Evolutionary conservation across 1,140 invertebrate genomes (phyloP).

Genomic region (Atta texana): DNA sequence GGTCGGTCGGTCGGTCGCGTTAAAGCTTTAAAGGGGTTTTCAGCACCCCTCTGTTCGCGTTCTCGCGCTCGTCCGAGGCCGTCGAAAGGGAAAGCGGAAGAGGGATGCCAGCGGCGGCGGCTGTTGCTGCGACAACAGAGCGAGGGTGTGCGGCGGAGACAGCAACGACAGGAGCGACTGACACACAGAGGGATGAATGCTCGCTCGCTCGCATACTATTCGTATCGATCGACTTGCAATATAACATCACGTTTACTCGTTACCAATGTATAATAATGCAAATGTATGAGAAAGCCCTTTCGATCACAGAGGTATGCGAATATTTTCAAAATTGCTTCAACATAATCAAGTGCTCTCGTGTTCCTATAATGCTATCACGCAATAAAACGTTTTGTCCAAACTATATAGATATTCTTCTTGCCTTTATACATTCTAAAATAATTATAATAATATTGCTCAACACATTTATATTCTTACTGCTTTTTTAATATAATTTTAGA

Average conservation of each 20-base stretch:
- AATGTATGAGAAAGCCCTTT: conserved; percentile 22
- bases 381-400: background rate
- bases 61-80: conserved; percentile 67
- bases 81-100: conserved; percentile 75
- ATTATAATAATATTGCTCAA: background rate
- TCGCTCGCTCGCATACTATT: conserved; percentile 46
- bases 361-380: background rate
- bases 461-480: background rate
- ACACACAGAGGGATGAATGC: conserved; percentile 58
- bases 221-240: conserved; percentile 70
- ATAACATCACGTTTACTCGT: conserved; percentile 48
- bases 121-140: conserved; percentile 49
- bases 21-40: conserved; percentile 74
- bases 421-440: background rate
- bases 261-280: conserved; percentile 47
- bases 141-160: conserved; percentile 52
- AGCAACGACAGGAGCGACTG: conserved; percentile 62
- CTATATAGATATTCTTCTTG: background rate
- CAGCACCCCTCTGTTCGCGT: conserved; percentile 57
- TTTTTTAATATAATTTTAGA: background rate
- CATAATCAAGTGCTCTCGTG: background rate
- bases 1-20: conserved; percentile 34
- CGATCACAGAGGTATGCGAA: background rate
- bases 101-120: conserved; percentile 42
- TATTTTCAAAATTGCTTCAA: background rate